Conservation (phyloP, 53 echinoderm and acorn worm genomes). For the Paracentrotus lividus region DNA sequence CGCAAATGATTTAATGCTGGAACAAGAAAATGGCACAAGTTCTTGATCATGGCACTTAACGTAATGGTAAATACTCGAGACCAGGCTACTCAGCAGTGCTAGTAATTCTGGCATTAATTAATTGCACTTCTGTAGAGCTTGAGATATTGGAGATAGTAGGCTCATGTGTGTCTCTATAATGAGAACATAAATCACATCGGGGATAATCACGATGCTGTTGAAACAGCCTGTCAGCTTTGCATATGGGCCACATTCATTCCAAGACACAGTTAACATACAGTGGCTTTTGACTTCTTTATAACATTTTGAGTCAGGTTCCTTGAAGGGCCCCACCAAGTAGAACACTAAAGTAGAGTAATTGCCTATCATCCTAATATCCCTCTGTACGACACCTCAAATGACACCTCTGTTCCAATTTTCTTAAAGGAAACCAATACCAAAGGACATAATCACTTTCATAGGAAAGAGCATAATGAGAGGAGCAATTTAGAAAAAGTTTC, state of each 20-base stretch:
- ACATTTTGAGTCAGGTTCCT: not conserved
- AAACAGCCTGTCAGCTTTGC: slow-evolving; percentile 12
- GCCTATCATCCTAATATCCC: not conserved
- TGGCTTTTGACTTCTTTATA: not conserved
- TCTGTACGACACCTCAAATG: no score
- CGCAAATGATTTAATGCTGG: not conserved
- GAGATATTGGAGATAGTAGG: not conserved
- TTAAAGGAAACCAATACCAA: no score
- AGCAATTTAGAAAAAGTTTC: no score
- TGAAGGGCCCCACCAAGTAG: not conserved
- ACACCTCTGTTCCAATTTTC: not conserved
- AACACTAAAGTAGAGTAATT: not conserved
- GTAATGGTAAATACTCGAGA: not conserved
- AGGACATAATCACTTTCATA: no score
- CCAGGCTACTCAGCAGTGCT: not conserved
- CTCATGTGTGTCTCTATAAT: slow-evolving; percentile 41
- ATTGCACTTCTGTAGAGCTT: slow-evolving; percentile 14
- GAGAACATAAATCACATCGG: slow-evolving; percentile 28
- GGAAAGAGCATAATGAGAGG: no score
- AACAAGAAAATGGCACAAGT: not conserved
- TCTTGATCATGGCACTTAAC: slow-evolving; percentile 38
- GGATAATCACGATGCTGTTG: slow-evolving; percentile 10
- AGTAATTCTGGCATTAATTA: slow-evolving; percentile 28
- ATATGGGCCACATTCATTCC: not conserved
- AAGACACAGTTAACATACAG: not conserved